These are phyloP conservation scores for Hydropsyche betteni DNA, from an alignment of 2,888 invertebrate genomes.

Conservation along the genomic window DNA sequence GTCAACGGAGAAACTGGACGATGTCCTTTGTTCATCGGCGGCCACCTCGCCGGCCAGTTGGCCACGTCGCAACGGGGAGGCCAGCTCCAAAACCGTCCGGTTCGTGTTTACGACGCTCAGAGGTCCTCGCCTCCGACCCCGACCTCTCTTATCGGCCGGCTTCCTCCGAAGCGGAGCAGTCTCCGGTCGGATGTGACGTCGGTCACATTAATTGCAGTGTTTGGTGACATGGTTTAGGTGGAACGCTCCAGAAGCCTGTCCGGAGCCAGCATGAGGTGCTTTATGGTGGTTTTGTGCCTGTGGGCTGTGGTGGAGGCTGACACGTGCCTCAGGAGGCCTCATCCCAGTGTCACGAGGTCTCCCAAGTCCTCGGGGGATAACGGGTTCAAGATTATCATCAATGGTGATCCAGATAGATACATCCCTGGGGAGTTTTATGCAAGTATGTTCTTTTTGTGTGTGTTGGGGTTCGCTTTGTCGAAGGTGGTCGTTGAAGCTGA, in stretches of 20 bases:
- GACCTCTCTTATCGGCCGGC: not conserved
- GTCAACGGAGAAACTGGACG: conserved; percentile 25
- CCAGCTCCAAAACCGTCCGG: too few species aligned
- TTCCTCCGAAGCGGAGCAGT: not conserved
- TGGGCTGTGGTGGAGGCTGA: conserved; percentile 50
- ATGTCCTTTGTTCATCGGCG: conserved; percentile 30
- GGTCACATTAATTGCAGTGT: not conserved
- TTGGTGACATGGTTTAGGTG: not conserved
- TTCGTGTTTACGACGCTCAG: not conserved
- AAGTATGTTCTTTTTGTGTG: conserved; percentile 60
- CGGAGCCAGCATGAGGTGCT: conserved; percentile 42
- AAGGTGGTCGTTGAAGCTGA: too few species aligned
- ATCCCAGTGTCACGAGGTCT: conserved; percentile 56
- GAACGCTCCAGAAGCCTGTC: not conserved
- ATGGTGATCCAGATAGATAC: conserved; percentile 82
- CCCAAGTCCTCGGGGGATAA: conserved; percentile 81
- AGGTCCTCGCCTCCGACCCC: conserved; percentile 33
- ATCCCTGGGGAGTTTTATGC: conserved; percentile 85
- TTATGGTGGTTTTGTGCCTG: conserved; percentile 46
- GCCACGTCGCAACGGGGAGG: not conserved
- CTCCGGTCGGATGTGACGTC: not conserved
- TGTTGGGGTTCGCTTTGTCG: too few species aligned
- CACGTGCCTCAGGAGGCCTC: conserved; percentile 63
- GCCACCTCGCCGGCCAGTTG: conserved; percentile 17
- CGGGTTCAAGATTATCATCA: conserved; percentile 83